Conservation (phyloP, 1,140 invertebrate species). For the Drosophila funebris region DNA sequence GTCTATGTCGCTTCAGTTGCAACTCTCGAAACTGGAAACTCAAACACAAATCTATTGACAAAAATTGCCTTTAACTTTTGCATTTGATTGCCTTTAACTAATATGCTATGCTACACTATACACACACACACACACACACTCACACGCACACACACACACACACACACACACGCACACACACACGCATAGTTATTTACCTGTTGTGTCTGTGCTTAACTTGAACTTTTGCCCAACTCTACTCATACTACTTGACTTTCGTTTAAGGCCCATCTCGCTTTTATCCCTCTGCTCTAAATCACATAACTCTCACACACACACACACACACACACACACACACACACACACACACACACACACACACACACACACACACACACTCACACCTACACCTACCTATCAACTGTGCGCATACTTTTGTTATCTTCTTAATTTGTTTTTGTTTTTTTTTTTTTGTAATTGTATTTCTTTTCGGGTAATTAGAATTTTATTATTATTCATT, state of each 20-base stretch:
- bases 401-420: neutral
- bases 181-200: neutral
- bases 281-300: too few species aligned
- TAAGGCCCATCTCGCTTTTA: neutral
- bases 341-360: neutral
- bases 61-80: constrained; percentile 16
- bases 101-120: neutral
- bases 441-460: neutral
- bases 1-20: neutral
- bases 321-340: neutral
- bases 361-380: neutral
- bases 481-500: constrained; percentile 11
- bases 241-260: neutral
- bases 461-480: constrained; percentile 7
- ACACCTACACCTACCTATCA: neutral
- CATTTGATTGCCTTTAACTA: constrained; percentile 32
- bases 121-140: neutral
- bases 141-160: too few species aligned
- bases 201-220: constrained; percentile 9
- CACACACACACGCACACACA: too few species aligned
- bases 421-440: neutral
- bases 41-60: constrained; percentile 34
- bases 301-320: neutral
- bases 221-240: neutral
- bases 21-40: constrained; percentile 29